Conservation (phyloP, 2,797 vertebrate genomes). For the Lepilemur septentrionalis region DNA sequence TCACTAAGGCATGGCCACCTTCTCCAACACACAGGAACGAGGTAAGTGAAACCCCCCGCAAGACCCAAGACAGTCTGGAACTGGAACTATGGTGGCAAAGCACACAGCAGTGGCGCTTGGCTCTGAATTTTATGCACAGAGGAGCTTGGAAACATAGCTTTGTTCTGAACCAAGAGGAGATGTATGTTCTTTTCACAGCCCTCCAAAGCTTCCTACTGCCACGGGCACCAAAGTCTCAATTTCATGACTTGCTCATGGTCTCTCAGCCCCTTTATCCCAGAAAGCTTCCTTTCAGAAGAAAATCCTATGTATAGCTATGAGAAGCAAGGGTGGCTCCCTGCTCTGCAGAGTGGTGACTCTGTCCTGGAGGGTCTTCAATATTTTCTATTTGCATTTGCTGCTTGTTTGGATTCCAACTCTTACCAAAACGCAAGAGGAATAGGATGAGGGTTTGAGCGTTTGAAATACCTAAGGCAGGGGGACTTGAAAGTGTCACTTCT, state of each 20-base stretch:
- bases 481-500: no score
- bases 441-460: background rate
- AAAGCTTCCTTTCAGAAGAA: background rate
- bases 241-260: background rate
- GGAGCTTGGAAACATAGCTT: background rate
- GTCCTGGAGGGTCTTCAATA: rapidly evolving
- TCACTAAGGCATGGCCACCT: no score
- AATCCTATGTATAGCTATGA: background rate
- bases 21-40: rapidly evolving
- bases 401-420: background rate
- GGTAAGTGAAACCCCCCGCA: no score
- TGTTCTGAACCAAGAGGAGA: background rate
- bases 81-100: background rate
- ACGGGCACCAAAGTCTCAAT: background rate
- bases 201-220: background rate
- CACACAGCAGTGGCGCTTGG: no score
- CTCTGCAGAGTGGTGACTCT: background rate
- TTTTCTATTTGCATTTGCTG: rapidly evolving
- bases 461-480: background rate
- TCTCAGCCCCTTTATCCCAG: rapidly evolving
- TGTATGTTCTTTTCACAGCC: background rate
- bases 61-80: background rate
- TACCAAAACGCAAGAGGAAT: rapidly evolving
- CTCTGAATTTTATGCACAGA: background rate
- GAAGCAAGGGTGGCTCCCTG: rapidly evolving